Evolutionary conservation across 1,140 invertebrate species (phyloP).

Genomic region (Micrasema longulum): DNA sequence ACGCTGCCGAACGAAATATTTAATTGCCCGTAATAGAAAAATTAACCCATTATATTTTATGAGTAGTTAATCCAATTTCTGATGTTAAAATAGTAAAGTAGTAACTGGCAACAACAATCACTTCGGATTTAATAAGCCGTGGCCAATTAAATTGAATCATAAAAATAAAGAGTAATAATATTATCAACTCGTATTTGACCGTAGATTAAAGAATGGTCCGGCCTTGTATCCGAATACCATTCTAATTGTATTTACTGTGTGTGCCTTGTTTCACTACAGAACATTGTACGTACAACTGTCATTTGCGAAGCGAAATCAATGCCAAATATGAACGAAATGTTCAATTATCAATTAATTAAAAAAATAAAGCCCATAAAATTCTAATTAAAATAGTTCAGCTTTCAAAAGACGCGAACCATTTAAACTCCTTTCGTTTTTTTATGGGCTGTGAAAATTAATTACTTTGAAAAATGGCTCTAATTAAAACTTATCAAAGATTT

Average conservation of each 20-base stretch:
- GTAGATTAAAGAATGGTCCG: conserved; percentile 27
- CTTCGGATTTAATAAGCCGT: conserved; percentile 49
- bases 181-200: conserved; percentile 36
- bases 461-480: conserved; percentile 8
- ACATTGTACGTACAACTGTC: no score
- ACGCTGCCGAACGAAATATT: conserved; percentile 30
- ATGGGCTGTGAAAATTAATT: conserved; percentile 15
- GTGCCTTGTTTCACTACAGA: not conserved
- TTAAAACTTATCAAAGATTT: conserved; percentile 18
- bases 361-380: no score
- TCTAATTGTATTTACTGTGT: conserved; percentile 10
- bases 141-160: conserved; percentile 53
- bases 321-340: no score
- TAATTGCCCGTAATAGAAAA: conserved; percentile 50
- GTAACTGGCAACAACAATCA: conserved; percentile 43
- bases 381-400: not conserved
- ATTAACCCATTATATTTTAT: conserved; percentile 46
- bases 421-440: conserved; percentile 2
- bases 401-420: conserved; percentile 16
- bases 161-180: conserved; percentile 47
- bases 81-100: conserved; percentile 13
- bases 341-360: no score
- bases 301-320: no score
- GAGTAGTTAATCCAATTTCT: conserved; percentile 34
- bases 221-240: conserved; percentile 16